phyloP scores from a whole-genome alignment of 35 echinoderm and acorn worm species.

The Chiridota heheva region DNA sequence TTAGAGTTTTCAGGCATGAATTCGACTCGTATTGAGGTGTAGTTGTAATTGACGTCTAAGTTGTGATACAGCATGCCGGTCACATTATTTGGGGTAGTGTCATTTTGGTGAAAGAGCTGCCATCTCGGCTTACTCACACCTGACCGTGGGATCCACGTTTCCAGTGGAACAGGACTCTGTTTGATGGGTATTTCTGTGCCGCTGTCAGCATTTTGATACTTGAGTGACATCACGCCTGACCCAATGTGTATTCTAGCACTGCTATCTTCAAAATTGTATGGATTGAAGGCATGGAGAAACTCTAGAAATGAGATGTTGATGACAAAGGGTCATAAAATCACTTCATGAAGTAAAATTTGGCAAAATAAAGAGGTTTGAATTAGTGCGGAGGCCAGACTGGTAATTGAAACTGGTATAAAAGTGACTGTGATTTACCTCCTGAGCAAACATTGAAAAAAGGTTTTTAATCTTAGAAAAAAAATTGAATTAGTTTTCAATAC shows the following conservation, averaged over 20 bases:
- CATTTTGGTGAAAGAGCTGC: background rate
- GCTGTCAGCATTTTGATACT: constrained; percentile 1
- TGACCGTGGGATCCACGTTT: constrained; percentile 20
- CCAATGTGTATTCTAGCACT: constrained; percentile 20
- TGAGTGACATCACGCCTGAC: constrained; percentile 37
- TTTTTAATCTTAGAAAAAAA: background rate
- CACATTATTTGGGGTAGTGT: constrained; percentile 25
- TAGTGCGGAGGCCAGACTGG: background rate
- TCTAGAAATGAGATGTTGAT: background rate
- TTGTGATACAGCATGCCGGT: constrained; percentile 60
- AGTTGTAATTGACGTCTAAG: constrained; percentile 54
- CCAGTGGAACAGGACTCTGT: background rate
- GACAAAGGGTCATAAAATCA: background rate
- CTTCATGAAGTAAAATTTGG: background rate
- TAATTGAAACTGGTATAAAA: background rate
- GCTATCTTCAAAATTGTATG: constrained; percentile 48
- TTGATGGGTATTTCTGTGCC: constrained; percentile 28
- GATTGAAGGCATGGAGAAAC: constrained; percentile 7
- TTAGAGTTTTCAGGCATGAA: constrained; percentile 8
- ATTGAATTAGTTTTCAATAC: no score
- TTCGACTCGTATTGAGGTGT: constrained; percentile 48
- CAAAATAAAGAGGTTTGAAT: background rate
- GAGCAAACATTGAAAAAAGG: background rate
- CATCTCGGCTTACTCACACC: background rate
- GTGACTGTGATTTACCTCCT: background rate